phyloP scores from a whole-genome alignment of 1,140 invertebrate species.

The Conus betulinus region DNA sequence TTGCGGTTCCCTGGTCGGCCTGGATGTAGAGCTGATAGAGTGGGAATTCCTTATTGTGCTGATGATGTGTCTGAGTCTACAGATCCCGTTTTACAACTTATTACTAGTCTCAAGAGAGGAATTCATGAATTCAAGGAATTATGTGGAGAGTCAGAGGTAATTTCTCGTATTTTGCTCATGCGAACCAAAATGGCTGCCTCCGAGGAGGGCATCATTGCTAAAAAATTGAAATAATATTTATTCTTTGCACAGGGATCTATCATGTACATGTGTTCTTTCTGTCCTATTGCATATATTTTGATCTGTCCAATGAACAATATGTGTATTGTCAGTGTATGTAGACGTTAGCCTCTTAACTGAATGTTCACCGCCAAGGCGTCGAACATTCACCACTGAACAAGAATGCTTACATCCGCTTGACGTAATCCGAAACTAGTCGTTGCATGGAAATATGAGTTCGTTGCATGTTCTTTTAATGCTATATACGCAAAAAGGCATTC shows the following conservation, averaged over 20 bases:
- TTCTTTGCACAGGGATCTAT: background rate
- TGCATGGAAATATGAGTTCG: background rate
- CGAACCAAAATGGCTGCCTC: slow-evolving; percentile 42
- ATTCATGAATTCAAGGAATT: slow-evolving; percentile 74
- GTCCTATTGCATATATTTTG: background rate
- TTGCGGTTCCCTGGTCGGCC: slow-evolving; percentile 75
- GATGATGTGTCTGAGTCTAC: slow-evolving; percentile 65
- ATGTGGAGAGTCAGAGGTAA: slow-evolving; percentile 77
- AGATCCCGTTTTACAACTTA: slow-evolving; percentile 62
- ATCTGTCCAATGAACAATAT: background rate
- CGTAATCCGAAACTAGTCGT: background rate
- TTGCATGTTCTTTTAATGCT: too few relatives aligned
- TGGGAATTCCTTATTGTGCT: slow-evolving; percentile 66
- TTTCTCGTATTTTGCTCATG: slow-evolving; percentile 31
- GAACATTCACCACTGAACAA: too few relatives aligned
- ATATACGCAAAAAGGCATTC: too few relatives aligned
- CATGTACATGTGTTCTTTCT: background rate
- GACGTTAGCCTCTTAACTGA: too few relatives aligned
- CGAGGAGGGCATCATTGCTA: slow-evolving; percentile 79
- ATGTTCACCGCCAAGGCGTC: too few relatives aligned
- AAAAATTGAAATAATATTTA: background rate
- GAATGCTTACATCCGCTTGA: slow-evolving; percentile 12
- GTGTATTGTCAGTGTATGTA: too few relatives aligned
- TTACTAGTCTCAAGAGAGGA: slow-evolving; percentile 70
- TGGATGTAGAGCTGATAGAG: slow-evolving; percentile 72